Conservation (phyloP, 2,113 vertebrate genomes). For the Campylorhamphus procurvoides region DNA sequence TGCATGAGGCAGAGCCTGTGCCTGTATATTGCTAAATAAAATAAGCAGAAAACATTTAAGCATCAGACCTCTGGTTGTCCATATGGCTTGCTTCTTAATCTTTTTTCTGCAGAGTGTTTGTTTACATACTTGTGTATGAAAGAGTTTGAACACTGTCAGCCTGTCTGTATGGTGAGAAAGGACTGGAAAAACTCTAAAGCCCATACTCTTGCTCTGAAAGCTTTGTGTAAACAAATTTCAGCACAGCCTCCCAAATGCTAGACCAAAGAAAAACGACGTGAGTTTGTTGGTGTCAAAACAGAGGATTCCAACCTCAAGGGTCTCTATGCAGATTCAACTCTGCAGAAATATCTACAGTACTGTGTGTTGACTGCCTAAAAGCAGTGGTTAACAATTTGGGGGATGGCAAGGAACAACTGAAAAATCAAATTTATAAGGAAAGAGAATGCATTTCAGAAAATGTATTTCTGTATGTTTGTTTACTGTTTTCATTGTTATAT, state of each 20-base stretch:
- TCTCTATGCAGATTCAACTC: rapidly evolving
- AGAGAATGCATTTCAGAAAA: not conserved
- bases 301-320: not conserved
- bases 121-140: not conserved
- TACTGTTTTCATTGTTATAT: not conserved
- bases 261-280: not conserved
- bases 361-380: not conserved
- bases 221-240: not conserved
- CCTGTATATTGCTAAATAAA: not conserved
- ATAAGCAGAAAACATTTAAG: not conserved
- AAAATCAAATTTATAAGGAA: not conserved
- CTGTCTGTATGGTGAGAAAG: not conserved
- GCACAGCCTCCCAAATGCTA: not conserved
- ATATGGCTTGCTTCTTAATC: not conserved
- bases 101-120: not conserved
- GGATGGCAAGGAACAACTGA: not conserved
- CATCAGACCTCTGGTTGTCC: not conserved
- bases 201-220: not conserved
- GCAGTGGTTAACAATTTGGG: not conserved
- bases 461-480: not conserved
- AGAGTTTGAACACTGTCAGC: not conserved
- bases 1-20: not conserved
- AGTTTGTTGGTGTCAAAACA: not conserved
- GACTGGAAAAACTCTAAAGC: not conserved
- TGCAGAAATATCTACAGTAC: rapidly evolving